Base-by-base conservation (phyloP, 2,888 invertebrate genomes). In the Lobophora halterata region DNA sequence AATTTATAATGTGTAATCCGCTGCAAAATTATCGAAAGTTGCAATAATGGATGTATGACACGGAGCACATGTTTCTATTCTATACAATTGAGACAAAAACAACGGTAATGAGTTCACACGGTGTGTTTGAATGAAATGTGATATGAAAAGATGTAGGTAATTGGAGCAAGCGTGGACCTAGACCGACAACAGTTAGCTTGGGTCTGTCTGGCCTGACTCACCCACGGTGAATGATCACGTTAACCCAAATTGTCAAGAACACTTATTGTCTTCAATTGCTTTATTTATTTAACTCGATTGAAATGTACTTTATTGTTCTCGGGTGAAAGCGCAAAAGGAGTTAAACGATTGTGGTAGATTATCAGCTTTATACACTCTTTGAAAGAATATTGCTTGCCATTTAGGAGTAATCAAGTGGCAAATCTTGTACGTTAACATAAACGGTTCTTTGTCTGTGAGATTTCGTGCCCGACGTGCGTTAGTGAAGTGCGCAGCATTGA, bases 61-160 rank as follows among this genome's bases (percentile, higher is more conserved):
- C 43, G 49, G 52, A 62, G 55, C 46, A 52, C 38, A 49, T 47
- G 39, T 55, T 52, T 58, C 37, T 31, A 13, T 53, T 55, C 42
- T 13, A 13, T 60, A 60, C 58, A 61, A 60, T 58, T 45, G 49
- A 50, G 45, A 56, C 55, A 62, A 66, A 56, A 58, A 66, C 49
- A 61, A 55, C 57, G 55, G 60, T 65, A 71, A 74, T 70, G 70
- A 76, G 72, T 65, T 58, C 71, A 65, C 70, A 58, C 61, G 61
- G 58, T 53, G 60, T 65, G 61, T 65, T 63, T 70, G 62, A 70
- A 66, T 67, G 71, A 76, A 74, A 75, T 65, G 58, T 67, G 68
- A 76, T 77, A 70, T 65, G 61, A 66, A 70, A 37, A 72, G 63
- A 85, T 77, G 75, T 82, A 60, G 83, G 81, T 63, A 78, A 82